These are phyloP conservation scores for Oscheius myriophilus DNA, from an alignment of 2,888 invertebrate genomes.

Conservation along the genomic window DNA sequence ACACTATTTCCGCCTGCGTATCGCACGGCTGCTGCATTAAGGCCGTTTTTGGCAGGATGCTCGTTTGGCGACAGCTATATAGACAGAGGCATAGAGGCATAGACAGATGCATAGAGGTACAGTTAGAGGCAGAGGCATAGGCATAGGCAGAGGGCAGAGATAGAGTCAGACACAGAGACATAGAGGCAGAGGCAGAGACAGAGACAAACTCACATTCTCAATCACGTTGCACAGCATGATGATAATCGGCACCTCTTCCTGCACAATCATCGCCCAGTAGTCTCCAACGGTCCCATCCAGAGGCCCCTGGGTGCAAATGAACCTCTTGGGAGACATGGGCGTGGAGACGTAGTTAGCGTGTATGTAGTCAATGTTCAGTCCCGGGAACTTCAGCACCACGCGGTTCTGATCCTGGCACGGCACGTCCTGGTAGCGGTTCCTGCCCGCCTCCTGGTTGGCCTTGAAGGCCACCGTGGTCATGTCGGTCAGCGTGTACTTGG, in stretches of 20 bases:
- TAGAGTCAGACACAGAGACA: too few relatives aligned
- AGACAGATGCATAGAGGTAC: too few relatives aligned
- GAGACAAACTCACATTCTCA: too few relatives aligned
- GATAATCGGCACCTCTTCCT: slow-evolving; percentile 41
- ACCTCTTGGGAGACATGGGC: slow-evolving; percentile 42
- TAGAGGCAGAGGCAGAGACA: too few relatives aligned
- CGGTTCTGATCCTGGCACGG: slow-evolving; percentile 56
- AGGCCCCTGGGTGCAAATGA: slow-evolving; percentile 60
- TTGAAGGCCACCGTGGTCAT: slow-evolving; percentile 50
- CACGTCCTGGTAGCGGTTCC: slow-evolving; percentile 53
- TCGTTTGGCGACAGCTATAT: too few relatives aligned
- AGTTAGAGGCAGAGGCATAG: too few relatives aligned
- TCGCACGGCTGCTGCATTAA: too few relatives aligned
- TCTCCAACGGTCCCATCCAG: slow-evolving; percentile 44
- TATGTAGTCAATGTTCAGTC: slow-evolving; percentile 47
- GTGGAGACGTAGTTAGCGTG: slow-evolving; percentile 59
- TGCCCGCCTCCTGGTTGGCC: slow-evolving; percentile 38
- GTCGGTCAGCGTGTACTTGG: slow-evolving; percentile 48
- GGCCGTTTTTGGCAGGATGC: too few relatives aligned
- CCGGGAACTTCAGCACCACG: slow-evolving; percentile 46
- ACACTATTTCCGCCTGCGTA: too few relatives aligned
- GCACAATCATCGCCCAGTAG: slow-evolving; percentile 48
- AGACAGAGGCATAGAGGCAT: too few relatives aligned
- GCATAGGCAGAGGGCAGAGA: too few relatives aligned
- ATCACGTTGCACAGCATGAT: slow-evolving; percentile 56